Percentiles rank a stretch among this genome's conserved stretches.
Conservation (phyloP, 2,888 invertebrate species). For the Leucophora obtusa region DNA sequence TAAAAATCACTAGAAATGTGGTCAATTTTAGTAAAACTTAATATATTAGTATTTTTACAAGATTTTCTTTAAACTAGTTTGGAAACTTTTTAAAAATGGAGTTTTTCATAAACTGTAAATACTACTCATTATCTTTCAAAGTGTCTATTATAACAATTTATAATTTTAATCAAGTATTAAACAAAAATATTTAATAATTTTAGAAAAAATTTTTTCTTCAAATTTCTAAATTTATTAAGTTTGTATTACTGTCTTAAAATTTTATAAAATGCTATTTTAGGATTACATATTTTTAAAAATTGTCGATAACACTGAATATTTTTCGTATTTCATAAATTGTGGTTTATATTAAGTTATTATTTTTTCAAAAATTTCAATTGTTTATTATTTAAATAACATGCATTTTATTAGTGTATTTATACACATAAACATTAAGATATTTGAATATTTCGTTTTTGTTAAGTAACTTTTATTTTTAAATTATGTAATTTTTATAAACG, state of each 20-base stretch:
- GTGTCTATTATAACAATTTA: not conserved
- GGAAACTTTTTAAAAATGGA: too few species aligned
- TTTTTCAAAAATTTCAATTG: too few species aligned
- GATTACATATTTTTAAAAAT: not conserved
- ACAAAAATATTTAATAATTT: too few species aligned
- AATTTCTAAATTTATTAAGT: not conserved
- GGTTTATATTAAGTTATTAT: not conserved
- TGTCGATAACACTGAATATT: not conserved
- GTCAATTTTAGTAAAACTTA: too few species aligned
- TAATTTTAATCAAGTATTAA: not conserved
- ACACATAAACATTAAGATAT: constrained; percentile 2
- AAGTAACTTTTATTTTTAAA: not conserved
- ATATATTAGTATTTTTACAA: too few species aligned
- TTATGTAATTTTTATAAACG: not conserved
- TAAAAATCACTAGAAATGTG: too few species aligned
- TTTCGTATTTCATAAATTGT: not conserved
- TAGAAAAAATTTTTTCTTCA: too few species aligned
- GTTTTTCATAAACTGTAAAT: too few species aligned
- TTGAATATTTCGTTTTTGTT: not conserved
- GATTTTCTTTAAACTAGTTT: too few species aligned
- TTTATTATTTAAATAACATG: not conserved
- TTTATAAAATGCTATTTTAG: not conserved
- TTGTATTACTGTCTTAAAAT: not conserved
- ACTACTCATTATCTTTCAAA: too few species aligned
- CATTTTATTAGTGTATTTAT: not conserved